A percentile compares a stretch with the other conserved stretches of the same genome.
Evolutionary conservation across 2,797 vertebrate species (phyloP).

Genomic region (Phrynocephalus vlangalii): DNA sequence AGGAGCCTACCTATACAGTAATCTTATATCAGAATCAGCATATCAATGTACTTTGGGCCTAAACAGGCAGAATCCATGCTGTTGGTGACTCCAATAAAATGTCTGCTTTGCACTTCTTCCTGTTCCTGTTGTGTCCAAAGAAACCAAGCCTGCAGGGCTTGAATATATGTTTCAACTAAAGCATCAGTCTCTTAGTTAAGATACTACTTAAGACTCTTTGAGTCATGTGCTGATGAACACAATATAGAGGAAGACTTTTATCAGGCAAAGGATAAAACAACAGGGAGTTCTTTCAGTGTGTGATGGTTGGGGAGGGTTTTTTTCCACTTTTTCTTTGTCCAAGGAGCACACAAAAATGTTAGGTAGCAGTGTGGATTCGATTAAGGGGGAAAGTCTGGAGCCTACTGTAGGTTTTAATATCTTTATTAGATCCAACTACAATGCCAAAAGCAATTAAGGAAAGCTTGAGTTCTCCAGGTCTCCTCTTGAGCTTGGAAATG

Average conservation of each 20-base stretch:
- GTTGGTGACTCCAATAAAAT: conserved; percentile 7
- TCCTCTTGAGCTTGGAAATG: not conserved
- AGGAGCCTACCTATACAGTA: conserved; percentile 6
- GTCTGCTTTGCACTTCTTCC: conserved; percentile 20
- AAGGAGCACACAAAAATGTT: not conserved
- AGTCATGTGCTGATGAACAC: conserved; percentile 17
- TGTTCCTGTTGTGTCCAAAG: not conserved
- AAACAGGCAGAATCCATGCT: not conserved
- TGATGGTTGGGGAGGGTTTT: not conserved
- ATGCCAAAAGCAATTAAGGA: not conserved
- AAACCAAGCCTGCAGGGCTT: conserved; percentile 13
- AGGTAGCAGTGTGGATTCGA: not conserved
- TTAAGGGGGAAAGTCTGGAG: not conserved
- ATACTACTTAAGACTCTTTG: not conserved
- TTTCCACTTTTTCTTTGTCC: not conserved
- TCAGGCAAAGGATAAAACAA: not conserved
- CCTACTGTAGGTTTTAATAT: not conserved
- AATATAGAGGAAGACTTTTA: conserved; percentile 9
- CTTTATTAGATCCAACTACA: not conserved
- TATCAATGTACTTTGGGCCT: conserved; percentile 8
- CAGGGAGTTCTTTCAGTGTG: not conserved
- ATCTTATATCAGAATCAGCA: conserved; percentile 19
- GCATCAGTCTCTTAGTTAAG: not conserved
- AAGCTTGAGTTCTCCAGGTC: not conserved
- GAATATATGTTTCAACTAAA: conserved; percentile 11